phyloP scores from a whole-genome alignment of 2,888 invertebrate genomes.

The Polyommatus icarus region DNA sequence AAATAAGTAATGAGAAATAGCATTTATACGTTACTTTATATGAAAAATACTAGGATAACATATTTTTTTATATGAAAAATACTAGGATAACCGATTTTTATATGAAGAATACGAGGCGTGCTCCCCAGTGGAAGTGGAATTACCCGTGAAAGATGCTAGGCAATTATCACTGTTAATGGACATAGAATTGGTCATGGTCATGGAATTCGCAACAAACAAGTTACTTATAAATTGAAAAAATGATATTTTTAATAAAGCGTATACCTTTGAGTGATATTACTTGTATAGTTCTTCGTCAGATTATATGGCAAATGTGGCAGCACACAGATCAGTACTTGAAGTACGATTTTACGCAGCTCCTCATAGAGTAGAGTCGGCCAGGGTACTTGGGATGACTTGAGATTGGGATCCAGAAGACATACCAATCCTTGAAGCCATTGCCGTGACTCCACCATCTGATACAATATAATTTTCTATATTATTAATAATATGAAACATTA shows the following conservation, averaged over 20 bases:
- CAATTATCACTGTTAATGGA: too few relatives aligned
- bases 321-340: conserved; percentile 60
- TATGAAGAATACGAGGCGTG: too few relatives aligned
- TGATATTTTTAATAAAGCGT: neutral
- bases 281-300: conserved; percentile 51
- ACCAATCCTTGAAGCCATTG: conserved; percentile 65
- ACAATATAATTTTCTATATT: conserved; percentile 27
- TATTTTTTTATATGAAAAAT: too few relatives aligned
- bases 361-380: conserved; percentile 61
- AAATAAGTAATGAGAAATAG: neutral
- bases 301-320: conserved; percentile 48
- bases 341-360: conserved; percentile 57
- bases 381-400: conserved; percentile 51
- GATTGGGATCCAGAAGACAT: conserved; percentile 64
- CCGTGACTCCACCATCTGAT: conserved; percentile 58
- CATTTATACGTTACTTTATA: neutral
- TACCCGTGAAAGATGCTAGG: too few relatives aligned
- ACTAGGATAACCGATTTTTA: too few relatives aligned
- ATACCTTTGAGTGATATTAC: conserved; percentile 57
- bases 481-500: too few relatives aligned
- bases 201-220: too few relatives aligned
- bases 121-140: too few relatives aligned
- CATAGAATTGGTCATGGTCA: too few relatives aligned
- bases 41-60: too few relatives aligned
- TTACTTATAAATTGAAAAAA: too few relatives aligned